Base-by-base conservation (phyloP, 2,113 vertebrate genomes). In the Seriola aureovittata region DNA sequence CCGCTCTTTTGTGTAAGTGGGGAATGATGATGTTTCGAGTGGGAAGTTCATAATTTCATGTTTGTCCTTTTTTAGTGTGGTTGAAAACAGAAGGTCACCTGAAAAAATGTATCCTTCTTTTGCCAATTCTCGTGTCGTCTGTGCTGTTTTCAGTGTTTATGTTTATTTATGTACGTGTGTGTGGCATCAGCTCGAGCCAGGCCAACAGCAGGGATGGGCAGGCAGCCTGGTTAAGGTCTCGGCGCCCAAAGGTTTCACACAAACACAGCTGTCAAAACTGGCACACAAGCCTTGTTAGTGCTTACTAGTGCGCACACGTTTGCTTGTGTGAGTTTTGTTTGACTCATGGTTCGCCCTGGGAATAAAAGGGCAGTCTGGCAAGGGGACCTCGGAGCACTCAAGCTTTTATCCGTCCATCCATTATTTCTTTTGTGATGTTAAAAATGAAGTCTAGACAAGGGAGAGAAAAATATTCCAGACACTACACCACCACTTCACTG, bases 221-320 rank as follows among this genome's bases (percentile, higher is more conserved):
- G 66, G 84, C 74, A 84, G 79, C 71, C 75, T 82, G 59, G 60
- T 70, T 54, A 50, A 58, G 59, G 81, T 84, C 75, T 81, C 62
- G 38, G 68, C 4, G 69, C 78, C 73, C 69, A 63, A 78, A 88
- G 85, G 65, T 86, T 86, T 89, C 44, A 52, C 59, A 78, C 67
- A 89, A 91, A 85, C 90, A 90, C 91, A 91, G 87, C 84, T 91
- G 89, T 85, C 85, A 87, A 70, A 80, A 80, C 79, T 91, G 92
- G 90, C 81, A 86, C 77, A 64, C 74, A 62, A 80, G 8, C 74
- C 85, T 80, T 77, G 75, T 86, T 91, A 89, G 68, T 66, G 75
- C 69, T 46, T 44, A 67, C 38, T 44, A 54, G 76, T 65, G 62
- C 62, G 62, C 42, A 62, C 77, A 62, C 9, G 23, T 78, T 76